Conservation (phyloP, 2,888 invertebrate genomes). For the Drosophila anceps region DNA sequence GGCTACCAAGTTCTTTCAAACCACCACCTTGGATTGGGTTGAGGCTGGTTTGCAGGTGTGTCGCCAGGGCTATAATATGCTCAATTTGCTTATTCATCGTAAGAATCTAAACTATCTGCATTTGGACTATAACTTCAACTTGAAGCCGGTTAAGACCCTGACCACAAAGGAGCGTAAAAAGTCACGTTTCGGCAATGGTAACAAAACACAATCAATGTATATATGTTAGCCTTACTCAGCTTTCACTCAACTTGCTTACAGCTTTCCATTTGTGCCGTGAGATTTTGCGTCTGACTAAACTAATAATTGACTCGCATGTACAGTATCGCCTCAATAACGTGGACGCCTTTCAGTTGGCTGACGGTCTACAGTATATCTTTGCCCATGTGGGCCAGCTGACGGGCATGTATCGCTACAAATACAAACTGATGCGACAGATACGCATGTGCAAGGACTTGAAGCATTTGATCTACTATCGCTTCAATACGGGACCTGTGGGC, state of each 20-base stretch:
- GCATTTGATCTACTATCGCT: constrained; percentile 99
- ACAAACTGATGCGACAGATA: constrained; percentile 99
- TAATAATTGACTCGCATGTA: constrained; percentile 99
- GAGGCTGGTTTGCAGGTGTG: constrained; percentile 99
- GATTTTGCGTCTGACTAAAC: constrained; percentile 98
- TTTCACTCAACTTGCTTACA: constrained; percentile 78
- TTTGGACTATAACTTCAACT: constrained; percentile 99
- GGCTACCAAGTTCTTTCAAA: constrained; percentile 99
- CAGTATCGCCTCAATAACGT: constrained; percentile 99
- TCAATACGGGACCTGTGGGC: constrained; percentile 99
- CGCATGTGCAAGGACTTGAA: constrained; percentile 99
- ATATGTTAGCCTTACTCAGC: neutral
- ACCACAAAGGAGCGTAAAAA: constrained; percentile 99
- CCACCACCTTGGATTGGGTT: constrained; percentile 99
- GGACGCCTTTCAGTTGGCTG: constrained; percentile 99
- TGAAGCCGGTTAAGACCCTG: constrained; percentile 99
- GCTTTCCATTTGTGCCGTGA: constrained; percentile 99
- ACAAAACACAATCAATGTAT: constrained; percentile 35
- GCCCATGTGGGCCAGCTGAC: constrained; percentile 99
- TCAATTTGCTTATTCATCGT: constrained; percentile 98
- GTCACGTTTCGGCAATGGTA: constrained; percentile 97
- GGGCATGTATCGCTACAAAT: constrained; percentile 99
- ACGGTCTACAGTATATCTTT: constrained; percentile 99
- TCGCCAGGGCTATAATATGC: constrained; percentile 99
- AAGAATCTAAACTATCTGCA: constrained; percentile 99